A percentile compares a stretch with the other conserved stretches of the same genome.
Conservation (phyloP, 2,113 vertebrate species). For the Sminthopsis crassicaudata region DNA sequence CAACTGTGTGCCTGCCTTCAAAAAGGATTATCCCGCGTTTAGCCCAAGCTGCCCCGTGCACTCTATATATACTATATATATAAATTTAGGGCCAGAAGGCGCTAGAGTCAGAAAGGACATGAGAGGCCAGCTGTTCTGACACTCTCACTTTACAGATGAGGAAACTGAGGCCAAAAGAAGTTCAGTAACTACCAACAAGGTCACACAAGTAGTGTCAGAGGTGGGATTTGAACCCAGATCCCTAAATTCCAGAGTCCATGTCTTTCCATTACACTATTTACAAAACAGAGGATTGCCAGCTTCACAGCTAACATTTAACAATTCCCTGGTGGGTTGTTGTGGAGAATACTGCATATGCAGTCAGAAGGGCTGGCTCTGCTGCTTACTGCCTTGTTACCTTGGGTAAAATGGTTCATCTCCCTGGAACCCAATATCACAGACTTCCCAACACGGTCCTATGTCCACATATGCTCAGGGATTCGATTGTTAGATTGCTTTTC, state of each 20-base stretch:
- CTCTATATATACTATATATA: background rate
- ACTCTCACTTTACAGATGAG: constrained; percentile 7
- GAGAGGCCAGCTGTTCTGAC: background rate
- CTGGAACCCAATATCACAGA: background rate
- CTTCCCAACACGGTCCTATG: background rate
- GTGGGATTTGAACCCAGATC: background rate
- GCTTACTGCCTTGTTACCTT: background rate
- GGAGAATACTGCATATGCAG: background rate
- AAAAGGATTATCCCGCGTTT: background rate
- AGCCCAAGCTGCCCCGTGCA: background rate
- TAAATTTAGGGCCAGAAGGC: background rate
- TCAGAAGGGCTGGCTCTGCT: background rate
- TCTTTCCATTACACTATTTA: background rate
- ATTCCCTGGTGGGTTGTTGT: background rate
- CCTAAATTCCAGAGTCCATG: background rate
- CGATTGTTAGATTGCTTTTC: background rate
- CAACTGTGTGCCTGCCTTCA: too few relatives aligned
- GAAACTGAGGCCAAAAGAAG: constrained; percentile 23
- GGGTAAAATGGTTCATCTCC: background rate
- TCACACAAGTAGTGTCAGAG: background rate
- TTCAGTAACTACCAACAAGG: constrained; percentile 2
- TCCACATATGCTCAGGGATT: background rate
- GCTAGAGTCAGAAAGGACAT: background rate
- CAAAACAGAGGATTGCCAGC: background rate
- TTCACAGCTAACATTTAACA: background rate